Evolutionary conservation across 2,797 vertebrate genomes (phyloP).

Genomic region (Tapera naevia): DNA sequence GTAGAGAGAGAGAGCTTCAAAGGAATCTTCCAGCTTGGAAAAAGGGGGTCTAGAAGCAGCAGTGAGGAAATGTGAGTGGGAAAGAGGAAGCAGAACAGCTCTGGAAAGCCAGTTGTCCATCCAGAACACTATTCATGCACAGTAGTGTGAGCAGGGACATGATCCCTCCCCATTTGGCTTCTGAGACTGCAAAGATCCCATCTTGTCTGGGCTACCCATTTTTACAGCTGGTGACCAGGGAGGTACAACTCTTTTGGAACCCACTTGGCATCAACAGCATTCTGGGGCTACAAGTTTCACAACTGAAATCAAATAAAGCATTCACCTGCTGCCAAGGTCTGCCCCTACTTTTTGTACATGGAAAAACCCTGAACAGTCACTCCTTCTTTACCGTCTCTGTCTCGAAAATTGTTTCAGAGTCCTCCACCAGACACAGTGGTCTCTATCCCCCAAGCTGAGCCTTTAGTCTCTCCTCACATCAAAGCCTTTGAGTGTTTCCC

Average conservation of each 20-base stretch:
- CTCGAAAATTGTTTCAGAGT: not conserved
- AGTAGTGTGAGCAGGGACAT: not conserved
- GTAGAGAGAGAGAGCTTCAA: conserved; percentile 89
- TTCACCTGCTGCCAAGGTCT: not conserved
- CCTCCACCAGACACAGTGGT: not conserved
- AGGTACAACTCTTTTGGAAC: not conserved
- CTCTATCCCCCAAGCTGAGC: not conserved
- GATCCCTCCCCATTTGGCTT: not conserved
- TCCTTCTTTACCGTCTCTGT: not conserved
- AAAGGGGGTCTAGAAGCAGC: conserved; percentile 85
- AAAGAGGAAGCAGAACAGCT: not conserved
- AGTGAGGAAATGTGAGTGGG: not conserved
- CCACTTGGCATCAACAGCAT: not conserved
- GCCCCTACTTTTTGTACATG: not conserved
- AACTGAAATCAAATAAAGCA: not conserved
- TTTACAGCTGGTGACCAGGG: not conserved
- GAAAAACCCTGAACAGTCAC: not conserved
- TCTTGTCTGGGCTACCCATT: not conserved
- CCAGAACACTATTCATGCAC: not conserved
- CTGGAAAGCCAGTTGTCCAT: not conserved
- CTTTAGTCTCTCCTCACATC: not conserved
- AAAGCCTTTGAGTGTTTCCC: not conserved
- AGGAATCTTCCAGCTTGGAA: conserved; percentile 94
- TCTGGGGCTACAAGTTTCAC: not conserved
- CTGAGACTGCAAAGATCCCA: not conserved